Base-by-base conservation (phyloP, 2,888 invertebrate genomes). In the Scaptomyza cyrtandrae region DNA sequence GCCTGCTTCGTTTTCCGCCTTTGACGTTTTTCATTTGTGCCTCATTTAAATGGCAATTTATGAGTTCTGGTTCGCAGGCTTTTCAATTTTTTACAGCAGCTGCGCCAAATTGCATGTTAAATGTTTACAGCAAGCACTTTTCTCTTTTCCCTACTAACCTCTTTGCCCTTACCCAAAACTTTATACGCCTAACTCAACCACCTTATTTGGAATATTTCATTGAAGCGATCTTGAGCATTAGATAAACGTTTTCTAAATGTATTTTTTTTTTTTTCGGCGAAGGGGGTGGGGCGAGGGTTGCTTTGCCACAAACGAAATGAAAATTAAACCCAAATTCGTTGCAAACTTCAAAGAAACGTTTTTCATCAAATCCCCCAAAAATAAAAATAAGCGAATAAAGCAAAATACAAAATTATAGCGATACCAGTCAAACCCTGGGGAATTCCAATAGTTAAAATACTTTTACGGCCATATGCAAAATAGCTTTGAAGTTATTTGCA, bases 31-130 rank as follows among this genome's bases (percentile, higher is more conserved):
- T 70, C 86, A 87, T 87, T 88, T 90, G 71, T 80, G 88, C 84
- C 79, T 86, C 87, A 85, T 85, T 88, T 88, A 85, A 88, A 88
- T 88, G 79, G 81, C 88, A 85, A 85, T 88, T 88, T 85, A 84
- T 87, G 78, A 80, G 83, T 64, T 81, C 66, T 57, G 81, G 56
- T 76, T 79, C 66, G 61, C 50, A 62, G 71, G 69, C 69, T 60
- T 60, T 70, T 44, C 61, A 78, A 74, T 78, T 78, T 85, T 79
- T 87, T 76, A 68, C 83, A 85, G 82, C 82, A 87, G 82, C 86
- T 82, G 82, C 88, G 82, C 61, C 70, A 87, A 87, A 87, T 82
- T 82, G 81, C 87, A 86, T 82, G 82, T 81, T 86, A 82, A 86
- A 81, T 78, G 85, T 71, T 68, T 72, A 69, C 59, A 56, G 39